These are phyloP conservation scores for Sclerurus mexicanus DNA, from an alignment of 2,113 vertebrate genomes.

Conservation along the genomic window DNA sequence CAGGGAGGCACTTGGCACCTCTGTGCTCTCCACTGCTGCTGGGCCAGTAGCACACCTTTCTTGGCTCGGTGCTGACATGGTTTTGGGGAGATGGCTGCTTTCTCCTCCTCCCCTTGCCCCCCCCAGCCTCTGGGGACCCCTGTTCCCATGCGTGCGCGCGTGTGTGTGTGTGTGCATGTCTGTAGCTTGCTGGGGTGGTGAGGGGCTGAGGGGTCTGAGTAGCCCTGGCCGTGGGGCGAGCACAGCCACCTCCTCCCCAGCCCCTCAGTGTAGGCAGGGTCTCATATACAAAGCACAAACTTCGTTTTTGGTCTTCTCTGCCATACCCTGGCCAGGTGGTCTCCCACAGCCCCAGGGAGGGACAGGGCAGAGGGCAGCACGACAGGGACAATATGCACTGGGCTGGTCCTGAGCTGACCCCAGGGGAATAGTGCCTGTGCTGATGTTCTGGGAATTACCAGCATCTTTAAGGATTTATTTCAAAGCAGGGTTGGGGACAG, in stretches of 20 bases:
- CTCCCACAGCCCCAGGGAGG: not conserved
- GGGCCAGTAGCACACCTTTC: not conserved
- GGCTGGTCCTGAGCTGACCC: not conserved
- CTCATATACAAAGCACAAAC: constrained; percentile 61
- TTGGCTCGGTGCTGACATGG: not conserved
- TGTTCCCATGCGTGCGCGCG: accelerated
- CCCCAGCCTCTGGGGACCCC: not conserved
- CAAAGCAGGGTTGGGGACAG: not conserved
- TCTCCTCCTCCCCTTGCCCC: not conserved
- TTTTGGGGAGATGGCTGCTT: not conserved
- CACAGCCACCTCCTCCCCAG: not conserved
- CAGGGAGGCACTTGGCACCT: not conserved
- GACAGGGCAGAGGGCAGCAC: not conserved
- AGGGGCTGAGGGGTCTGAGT: not conserved
- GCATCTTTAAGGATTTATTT: not conserved
- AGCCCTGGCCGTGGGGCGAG: accelerated
- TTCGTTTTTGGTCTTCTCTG: not conserved
- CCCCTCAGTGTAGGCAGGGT: constrained; percentile 40
- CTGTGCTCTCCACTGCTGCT: accelerated
- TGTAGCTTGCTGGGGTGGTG: not conserved
- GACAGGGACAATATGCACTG: not conserved
- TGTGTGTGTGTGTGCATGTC: not conserved
- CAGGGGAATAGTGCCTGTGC: not conserved
- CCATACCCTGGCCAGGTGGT: not conserved
- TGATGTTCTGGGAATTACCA: not conserved